Percentiles rank a stretch among this genome's conserved stretches.
Conservation (phyloP, 2,888 invertebrate species). For the Eremobia ochroleuca region DNA sequence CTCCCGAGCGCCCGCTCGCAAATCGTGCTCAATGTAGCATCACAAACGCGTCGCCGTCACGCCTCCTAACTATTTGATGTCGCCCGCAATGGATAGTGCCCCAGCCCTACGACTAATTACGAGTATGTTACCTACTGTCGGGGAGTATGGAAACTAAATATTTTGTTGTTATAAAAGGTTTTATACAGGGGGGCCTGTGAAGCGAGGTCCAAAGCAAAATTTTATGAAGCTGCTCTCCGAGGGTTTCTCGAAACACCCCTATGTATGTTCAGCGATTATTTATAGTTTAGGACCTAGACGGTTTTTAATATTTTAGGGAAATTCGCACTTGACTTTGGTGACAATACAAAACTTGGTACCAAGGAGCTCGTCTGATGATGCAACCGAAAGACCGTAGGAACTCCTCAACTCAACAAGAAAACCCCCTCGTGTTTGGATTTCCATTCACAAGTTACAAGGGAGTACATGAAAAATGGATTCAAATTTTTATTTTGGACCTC, state of each 20-base stretch:
- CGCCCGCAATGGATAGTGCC: slow-evolving; percentile 65
- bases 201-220: background rate
- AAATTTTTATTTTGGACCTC: background rate
- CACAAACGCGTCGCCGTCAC: slow-evolving; percentile 70
- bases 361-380: too few species aligned
- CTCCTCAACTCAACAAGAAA: background rate
- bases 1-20: slow-evolving; percentile 70
- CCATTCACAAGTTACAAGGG: background rate
- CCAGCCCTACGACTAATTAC: slow-evolving; percentile 65
- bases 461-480: background rate
- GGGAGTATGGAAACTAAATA: background rate
- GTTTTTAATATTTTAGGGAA: background rate
- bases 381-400: background rate
- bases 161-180: background rate
- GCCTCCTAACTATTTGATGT: slow-evolving; percentile 70
- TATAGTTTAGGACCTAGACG: background rate
- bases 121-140: slow-evolving; percentile 36
- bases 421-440: background rate
- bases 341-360: background rate
- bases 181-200: background rate
- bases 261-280: background rate
- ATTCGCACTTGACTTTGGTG: background rate
- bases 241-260: background rate
- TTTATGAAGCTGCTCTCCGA: background rate
- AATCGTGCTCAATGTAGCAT: slow-evolving; percentile 81